Conservation (phyloP, 2,797 vertebrate species). For the Darevskia mixta region DNA sequence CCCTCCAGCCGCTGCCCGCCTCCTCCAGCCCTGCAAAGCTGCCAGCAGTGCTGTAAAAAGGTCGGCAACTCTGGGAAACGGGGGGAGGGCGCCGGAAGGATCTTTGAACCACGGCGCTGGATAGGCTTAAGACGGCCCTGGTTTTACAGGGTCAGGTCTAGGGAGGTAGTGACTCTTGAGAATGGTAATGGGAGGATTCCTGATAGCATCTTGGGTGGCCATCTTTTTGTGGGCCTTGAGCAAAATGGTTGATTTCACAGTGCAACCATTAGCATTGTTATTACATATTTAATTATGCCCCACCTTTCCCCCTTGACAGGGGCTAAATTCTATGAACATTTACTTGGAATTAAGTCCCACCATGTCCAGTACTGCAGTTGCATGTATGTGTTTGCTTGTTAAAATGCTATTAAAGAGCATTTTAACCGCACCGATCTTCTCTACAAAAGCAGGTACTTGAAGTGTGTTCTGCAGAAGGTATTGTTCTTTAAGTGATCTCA, state of each 20-base stretch:
- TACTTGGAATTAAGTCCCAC: too few relatives aligned
- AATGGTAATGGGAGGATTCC: neutral
- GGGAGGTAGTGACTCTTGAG: neutral
- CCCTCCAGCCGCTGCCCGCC: too few relatives aligned
- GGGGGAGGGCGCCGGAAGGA: too few relatives aligned
- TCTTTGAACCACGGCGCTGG: too few relatives aligned
- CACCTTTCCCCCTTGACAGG: too few relatives aligned
- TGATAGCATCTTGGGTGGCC: neutral
- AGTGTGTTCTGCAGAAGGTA: neutral
- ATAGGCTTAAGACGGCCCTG: too few relatives aligned
- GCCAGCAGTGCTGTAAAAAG: too few relatives aligned
- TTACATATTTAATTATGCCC: neutral
- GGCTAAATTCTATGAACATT: too few relatives aligned
- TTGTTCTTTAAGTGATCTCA: slow-evolving; percentile 1
- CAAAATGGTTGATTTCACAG: neutral
- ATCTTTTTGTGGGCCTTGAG: neutral
- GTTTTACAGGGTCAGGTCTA: neutral
- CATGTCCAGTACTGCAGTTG: neutral
- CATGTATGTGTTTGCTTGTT: neutral
- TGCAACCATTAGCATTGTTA: neutral
- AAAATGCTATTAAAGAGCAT: neutral
- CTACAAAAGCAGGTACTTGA: neutral
- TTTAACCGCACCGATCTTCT: neutral
- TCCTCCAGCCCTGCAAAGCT: too few relatives aligned
- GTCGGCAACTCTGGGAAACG: too few relatives aligned